A percentile compares a stretch with the other conserved stretches of the same genome.
Conservation (phyloP, 2,888 invertebrate genomes). For the Plutella xylostella region DNA sequence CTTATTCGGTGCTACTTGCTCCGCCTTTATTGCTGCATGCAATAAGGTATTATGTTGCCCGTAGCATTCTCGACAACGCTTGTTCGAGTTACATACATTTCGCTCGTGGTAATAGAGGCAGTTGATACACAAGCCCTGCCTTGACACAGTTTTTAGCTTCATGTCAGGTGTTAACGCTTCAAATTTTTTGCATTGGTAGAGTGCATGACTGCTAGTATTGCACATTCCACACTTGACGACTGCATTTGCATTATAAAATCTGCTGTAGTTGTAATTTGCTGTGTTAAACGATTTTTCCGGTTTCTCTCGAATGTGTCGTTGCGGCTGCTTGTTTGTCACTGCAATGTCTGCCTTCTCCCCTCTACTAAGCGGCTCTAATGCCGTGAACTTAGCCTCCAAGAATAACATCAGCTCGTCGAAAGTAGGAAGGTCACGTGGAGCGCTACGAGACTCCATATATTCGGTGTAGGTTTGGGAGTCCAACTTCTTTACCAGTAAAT, state of each 20-base stretch:
- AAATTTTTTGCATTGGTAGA: conserved; percentile 8
- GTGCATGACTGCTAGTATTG: conserved; percentile 5
- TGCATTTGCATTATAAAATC: not conserved
- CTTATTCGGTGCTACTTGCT: not conserved
- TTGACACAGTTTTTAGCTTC: conserved; percentile 5
- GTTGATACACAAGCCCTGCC: conserved; percentile 9
- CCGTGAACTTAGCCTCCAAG: conserved; percentile 14
- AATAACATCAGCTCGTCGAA: conserved; percentile 13
- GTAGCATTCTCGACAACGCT: conserved; percentile 10
- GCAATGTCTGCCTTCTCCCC: no score
- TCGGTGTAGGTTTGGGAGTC: conserved; percentile 11
- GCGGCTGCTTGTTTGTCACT: not conserved
- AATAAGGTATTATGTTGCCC: no score
- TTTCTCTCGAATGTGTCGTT: no score
- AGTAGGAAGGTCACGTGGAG: conserved; percentile 13
- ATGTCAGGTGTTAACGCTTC: not conserved
- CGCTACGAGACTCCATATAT: conserved; percentile 10
- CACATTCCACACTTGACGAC: not conserved
- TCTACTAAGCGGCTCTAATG: conserved; percentile 11
- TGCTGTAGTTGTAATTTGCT: not conserved
- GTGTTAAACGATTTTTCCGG: no score
- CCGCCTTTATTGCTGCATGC: no score
- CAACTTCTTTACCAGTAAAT: no score
- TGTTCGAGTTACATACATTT: conserved; percentile 3
- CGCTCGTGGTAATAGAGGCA: conserved; percentile 8